Evolutionary conservation across 1,140 invertebrate genomes (phyloP).

Genomic region (Hydropsyche tenuis): DNA sequence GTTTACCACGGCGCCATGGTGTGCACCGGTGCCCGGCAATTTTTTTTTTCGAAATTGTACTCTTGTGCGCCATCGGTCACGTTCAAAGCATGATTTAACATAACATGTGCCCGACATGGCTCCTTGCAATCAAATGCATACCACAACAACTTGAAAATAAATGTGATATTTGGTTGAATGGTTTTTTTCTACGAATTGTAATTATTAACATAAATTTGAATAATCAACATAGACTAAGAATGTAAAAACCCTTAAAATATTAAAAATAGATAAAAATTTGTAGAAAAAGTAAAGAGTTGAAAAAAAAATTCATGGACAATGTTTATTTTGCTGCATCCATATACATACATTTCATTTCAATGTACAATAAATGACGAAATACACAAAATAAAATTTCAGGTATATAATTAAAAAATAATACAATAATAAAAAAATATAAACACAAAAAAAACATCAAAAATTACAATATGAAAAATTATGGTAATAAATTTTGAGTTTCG

Average conservation of each 20-base stretch:
- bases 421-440: no score
- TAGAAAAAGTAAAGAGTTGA: not conserved
- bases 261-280: slow-evolving; percentile 11
- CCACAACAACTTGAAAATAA: not conserved
- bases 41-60: not conserved
- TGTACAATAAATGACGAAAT: no score
- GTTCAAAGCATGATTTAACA: no score
- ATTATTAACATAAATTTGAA: not conserved
- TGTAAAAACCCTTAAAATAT: not conserved
- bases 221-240: not conserved
- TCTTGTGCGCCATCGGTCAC: not conserved
- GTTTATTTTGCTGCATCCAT: slow-evolving; percentile 3
- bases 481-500: no score
- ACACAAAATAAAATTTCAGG: no score
- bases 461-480: no score
- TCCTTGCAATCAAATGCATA: slow-evolving; percentile 18
- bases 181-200: not conserved
- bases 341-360: no score
- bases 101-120: not conserved
- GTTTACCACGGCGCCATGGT: not conserved
- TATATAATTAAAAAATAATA: no score
- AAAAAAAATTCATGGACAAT: not conserved
- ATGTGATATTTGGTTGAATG: not conserved
- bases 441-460: no score
- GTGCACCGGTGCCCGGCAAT: not conserved